Evolutionary conservation across 2,113 vertebrate genomes (phyloP).

Genomic region (Platysternon megacephalum): DNA sequence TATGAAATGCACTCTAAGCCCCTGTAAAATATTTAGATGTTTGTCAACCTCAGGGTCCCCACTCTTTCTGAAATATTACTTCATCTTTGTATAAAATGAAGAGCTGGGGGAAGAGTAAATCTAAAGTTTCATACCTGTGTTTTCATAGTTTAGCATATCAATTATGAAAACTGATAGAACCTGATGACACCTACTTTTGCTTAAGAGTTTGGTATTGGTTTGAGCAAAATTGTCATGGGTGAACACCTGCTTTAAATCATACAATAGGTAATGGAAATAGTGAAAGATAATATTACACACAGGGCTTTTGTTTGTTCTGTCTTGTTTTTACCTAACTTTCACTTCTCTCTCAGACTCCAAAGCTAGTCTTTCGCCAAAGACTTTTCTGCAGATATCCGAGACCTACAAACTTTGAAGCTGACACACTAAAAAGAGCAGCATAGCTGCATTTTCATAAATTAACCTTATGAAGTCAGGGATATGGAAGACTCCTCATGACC

Average conservation of each 20-base stretch:
- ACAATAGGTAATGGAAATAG: background rate
- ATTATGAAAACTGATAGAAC: background rate
- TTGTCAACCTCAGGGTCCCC: background rate
- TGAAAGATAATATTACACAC: background rate
- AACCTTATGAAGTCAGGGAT: background rate
- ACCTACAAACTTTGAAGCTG: background rate
- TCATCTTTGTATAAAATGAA: background rate
- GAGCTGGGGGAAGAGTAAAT: background rate
- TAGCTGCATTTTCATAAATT: background rate
- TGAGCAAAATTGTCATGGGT: background rate
- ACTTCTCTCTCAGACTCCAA: background rate
- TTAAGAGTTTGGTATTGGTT: background rate
- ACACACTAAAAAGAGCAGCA: background rate
- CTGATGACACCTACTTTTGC: background rate
- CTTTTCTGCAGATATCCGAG: background rate
- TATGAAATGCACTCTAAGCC: background rate
- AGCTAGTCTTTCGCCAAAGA: background rate
- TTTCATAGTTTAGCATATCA: background rate
- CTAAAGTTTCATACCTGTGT: background rate
- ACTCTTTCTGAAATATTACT: background rate
- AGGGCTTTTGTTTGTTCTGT: background rate
- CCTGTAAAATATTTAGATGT: background rate
- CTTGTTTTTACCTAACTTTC: background rate
- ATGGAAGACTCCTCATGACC: accelerated
- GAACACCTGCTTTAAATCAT: background rate